These are phyloP conservation scores for Ips typographus DNA, from an alignment of 1,140 invertebrate genomes.

Conservation along the genomic window DNA sequence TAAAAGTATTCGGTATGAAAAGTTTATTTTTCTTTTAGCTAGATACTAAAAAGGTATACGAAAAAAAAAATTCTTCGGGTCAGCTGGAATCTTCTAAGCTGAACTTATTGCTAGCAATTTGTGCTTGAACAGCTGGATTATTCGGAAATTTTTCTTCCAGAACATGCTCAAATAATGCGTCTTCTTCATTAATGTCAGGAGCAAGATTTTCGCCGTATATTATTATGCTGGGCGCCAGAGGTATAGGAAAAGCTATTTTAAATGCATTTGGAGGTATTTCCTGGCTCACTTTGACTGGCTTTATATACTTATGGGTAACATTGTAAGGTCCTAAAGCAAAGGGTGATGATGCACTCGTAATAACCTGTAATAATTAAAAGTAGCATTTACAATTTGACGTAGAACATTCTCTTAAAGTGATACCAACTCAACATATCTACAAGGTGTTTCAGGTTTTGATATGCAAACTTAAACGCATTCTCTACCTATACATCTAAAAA, in stretches of 20 bases:
- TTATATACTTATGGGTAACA: background rate
- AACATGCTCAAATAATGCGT: conserved; percentile 22
- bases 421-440: too few species aligned
- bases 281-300: background rate
- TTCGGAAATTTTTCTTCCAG: conserved; percentile 12
- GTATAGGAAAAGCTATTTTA: conserved; percentile 11
- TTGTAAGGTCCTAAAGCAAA: conserved; percentile 28
- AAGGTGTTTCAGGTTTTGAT: too few species aligned
- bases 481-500: too few species aligned
- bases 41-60: too few species aligned
- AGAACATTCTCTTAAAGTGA: too few species aligned
- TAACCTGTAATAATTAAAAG: conserved; percentile 5
- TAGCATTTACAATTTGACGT: too few species aligned
- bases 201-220: background rate
- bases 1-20: too few species aligned
- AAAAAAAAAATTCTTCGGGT: background rate
- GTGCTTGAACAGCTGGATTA: background rate
- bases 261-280: conserved; percentile 1
- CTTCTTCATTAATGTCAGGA: too few species aligned
- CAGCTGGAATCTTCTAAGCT: background rate
- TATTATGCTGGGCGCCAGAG: conserved; percentile 2
- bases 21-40: too few species aligned
- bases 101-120: conserved; percentile 11
- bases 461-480: too few species aligned
- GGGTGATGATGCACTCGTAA: conserved; percentile 17